Evolutionary conservation across 2,113 vertebrate genomes (phyloP), one percentile per base, ranked within the genome.

Genomic region (Lates calcarifer): DNA sequence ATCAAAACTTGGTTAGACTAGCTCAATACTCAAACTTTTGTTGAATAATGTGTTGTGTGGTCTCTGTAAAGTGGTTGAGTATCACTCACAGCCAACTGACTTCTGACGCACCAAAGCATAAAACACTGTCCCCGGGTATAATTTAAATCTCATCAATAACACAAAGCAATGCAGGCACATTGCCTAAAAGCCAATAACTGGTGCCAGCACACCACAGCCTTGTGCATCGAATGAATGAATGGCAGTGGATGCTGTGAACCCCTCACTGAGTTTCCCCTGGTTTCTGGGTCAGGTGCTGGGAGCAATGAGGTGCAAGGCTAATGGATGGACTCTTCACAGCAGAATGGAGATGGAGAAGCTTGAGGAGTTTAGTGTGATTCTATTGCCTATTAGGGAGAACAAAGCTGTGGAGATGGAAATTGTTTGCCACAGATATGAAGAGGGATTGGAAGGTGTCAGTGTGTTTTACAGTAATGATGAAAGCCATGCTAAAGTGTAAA

Each of bases 241-340:
- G 69, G 33, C 8, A 10, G 53, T 62, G 72, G 62, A 49, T 53
- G 55, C 83, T 77, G 77, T 22, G 39, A 82, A 31, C 74, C 60
- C 68, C 79, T 80, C 53, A 1, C 71, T 41, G 74, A 72, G 80
- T 68, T 74, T 41, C 62, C 58, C 65, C 55, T 58, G 83, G 80
- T 93, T 93, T 93, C 90, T 92, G 88, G 92, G 91, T 92, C 91
- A 92, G 87, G 83, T 51, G 79, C 65, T 77, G 29, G 74, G 83
- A 86, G 90, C 84, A 82, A 89, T 83, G 88, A 91, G 86, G 89
- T 90, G 88, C 83, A 74, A 81, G 84, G 85, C 86, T 92, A 91
- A 94, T 92, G 87, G 92, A 94, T 91, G 86, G 87, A 93, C 86
- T 89, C 84, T 87, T 94, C 90, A 92, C 87, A 91, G 86, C 77